Evolutionary conservation across 1,140 invertebrate species (phyloP).

Genomic region (Drosophila kanapiae): DNA sequence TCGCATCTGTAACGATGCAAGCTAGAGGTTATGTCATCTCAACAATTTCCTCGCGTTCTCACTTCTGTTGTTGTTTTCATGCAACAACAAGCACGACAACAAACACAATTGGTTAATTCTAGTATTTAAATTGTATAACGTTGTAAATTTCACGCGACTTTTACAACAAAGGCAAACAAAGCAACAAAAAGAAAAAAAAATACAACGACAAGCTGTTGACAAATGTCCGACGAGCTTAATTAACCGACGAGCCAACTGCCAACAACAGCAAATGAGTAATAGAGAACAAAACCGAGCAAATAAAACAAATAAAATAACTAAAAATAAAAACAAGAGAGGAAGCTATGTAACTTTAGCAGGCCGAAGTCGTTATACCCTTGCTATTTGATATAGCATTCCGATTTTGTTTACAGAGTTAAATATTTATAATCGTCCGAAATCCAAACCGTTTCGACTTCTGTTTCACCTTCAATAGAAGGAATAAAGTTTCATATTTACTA

Average conservation of each 20-base stretch:
- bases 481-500: too few species aligned
- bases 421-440: too few species aligned
- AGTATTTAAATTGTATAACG: slow-evolving; percentile 75
- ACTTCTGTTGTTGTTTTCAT: slow-evolving; percentile 39
- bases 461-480: too few species aligned
- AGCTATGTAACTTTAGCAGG: too few species aligned
- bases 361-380: too few species aligned
- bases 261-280: slow-evolving; percentile 32
- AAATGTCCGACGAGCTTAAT: slow-evolving; percentile 49
- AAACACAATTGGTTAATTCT: slow-evolving; percentile 57
- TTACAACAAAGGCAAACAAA: slow-evolving; percentile 50
- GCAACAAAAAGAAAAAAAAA: slow-evolving; percentile 12
- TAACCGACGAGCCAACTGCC: slow-evolving; percentile 30
- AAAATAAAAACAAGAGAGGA: not conserved
- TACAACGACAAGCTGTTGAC: slow-evolving; percentile 51
- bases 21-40: slow-evolving; percentile 61
- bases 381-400: too few species aligned
- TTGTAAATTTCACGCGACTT: slow-evolving; percentile 69
- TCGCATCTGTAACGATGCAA: slow-evolving; percentile 1
- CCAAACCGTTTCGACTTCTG: too few species aligned
- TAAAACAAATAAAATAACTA: not conserved
- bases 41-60: slow-evolving; percentile 18
- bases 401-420: too few species aligned
- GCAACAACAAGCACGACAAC: slow-evolving; percentile 48
- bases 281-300: slow-evolving; percentile 14